A percentile compares a stretch with the other conserved stretches of the same genome.
phyloP scores from a whole-genome alignment of 2,888 invertebrate genomes.

The Leistus spinibarbis region DNA sequence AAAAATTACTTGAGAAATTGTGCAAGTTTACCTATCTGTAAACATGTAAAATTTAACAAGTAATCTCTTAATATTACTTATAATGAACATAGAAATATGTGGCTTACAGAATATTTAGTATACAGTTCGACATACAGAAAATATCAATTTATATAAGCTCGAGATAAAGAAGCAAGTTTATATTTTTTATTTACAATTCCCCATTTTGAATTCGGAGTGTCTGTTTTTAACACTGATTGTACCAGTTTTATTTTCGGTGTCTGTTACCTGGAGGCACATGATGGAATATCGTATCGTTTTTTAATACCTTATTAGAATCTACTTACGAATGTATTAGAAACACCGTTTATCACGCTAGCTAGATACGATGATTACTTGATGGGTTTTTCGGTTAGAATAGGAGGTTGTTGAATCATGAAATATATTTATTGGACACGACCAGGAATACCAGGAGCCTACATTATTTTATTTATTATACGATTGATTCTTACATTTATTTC shows the following conservation, averaged over 20 bases:
- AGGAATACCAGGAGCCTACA: background rate
- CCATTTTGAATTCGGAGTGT: too few species aligned
- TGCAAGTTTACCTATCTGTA: too few species aligned
- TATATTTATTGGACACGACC: background rate
- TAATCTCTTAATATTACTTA: too few species aligned
- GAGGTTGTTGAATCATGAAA: background rate
- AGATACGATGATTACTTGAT: constrained; percentile 20
- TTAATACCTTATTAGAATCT: constrained; percentile 35
- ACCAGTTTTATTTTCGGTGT: background rate
- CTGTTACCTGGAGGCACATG: background rate
- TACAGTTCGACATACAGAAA: too few species aligned
- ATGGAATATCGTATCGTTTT: constrained; percentile 4
- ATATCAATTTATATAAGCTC: too few species aligned
- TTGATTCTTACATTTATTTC: background rate
- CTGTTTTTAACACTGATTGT: background rate
- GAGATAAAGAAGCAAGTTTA: too few species aligned
- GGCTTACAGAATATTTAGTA: too few species aligned
- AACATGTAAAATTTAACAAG: too few species aligned
- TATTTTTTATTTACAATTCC: too few species aligned
- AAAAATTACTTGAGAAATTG: too few species aligned
- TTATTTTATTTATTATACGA: background rate
- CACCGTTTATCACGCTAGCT: constrained; percentile 25
- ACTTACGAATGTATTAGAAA: constrained; percentile 30
- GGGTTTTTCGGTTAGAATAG: background rate
- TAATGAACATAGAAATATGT: too few species aligned